Conservation (phyloP, 2,113 vertebrate genomes). For the Genyomyrus donnyi region DNA sequence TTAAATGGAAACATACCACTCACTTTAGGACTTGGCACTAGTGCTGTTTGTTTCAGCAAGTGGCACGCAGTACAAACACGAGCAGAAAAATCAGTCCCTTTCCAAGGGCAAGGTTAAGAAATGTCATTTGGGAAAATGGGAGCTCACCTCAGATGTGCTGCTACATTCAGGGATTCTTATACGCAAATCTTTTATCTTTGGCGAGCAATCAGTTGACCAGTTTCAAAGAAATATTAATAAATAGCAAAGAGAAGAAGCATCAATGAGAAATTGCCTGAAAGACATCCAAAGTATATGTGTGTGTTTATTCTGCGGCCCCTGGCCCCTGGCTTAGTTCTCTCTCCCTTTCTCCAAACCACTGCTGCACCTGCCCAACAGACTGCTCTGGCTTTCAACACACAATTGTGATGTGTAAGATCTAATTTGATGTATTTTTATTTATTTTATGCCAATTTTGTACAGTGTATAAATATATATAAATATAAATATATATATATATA, state of each 20-base stretch:
- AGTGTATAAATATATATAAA: conserved; percentile 74
- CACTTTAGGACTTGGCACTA: not conserved
- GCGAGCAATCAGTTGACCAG: not conserved
- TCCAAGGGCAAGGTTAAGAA: not conserved
- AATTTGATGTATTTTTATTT: conserved; percentile 65
- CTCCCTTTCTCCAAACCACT: conserved; percentile 45
- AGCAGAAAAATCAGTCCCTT: not conserved
- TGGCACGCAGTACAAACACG: not conserved
- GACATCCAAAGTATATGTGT: not conserved
- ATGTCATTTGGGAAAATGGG: not conserved
- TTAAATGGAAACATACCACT: not conserved
- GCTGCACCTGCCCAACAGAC: conserved; percentile 50
- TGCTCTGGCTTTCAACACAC: conserved; percentile 60
- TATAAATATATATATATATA: conserved; percentile 46
- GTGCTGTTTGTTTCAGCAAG: not conserved
- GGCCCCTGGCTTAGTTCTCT: conserved; percentile 34
- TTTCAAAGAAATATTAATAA: not conserved
- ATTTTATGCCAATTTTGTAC: conserved; percentile 73
- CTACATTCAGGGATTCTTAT: not conserved
- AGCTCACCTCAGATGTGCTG: not conserved
- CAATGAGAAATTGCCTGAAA: not conserved
- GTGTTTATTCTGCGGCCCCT: not conserved
- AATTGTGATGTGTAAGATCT: conserved; percentile 65
- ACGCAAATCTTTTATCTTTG: not conserved
- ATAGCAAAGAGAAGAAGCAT: not conserved